These are phyloP conservation scores for Pygmarrhopalites habei DNA, from an alignment of 1,140 invertebrate species.

Conservation along the genomic window DNA sequence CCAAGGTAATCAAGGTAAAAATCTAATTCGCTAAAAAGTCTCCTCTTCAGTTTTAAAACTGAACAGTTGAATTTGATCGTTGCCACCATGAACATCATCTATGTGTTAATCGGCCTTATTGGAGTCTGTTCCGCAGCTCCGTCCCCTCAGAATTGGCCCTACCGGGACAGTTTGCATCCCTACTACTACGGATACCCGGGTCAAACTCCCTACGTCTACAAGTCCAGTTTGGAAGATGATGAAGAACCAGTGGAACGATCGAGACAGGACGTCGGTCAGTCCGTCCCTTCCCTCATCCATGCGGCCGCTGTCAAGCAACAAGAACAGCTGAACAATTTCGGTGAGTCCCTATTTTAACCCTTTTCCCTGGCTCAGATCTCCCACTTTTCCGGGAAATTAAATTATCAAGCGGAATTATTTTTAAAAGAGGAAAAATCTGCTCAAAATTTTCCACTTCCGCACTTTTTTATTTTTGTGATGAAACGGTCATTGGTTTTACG, in stretches of 20 bases:
- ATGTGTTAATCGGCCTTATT: conserved; percentile 21
- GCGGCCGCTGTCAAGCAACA: conserved; percentile 8
- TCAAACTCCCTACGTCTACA: conserved; percentile 30
- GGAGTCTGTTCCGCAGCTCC: conserved; percentile 9
- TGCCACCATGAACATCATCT: conserved; percentile 10
- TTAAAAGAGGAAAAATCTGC: no score
- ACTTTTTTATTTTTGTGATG: no score
- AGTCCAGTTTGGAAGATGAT: conserved; percentile 32
- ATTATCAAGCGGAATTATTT: no score
- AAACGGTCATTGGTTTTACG: no score
- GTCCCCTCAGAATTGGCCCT: conserved; percentile 30
- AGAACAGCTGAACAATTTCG: conserved; percentile 1
- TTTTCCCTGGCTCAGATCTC: no score
- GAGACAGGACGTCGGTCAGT: background rate
- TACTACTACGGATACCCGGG: conserved; percentile 36
- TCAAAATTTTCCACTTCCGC: no score
- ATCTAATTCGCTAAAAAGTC: conserved; percentile 24
- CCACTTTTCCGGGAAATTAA: no score
- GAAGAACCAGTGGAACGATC: conserved; percentile 16
- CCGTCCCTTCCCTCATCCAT: background rate
- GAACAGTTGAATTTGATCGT: conserved; percentile 14
- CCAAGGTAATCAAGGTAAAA: conserved; percentile 22
- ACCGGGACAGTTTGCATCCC: conserved; percentile 28
- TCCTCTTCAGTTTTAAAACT: conserved; percentile 7
- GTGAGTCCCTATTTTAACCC: background rate